Conservation (phyloP, 2,888 invertebrate genomes). For the Matsumyia berberina region DNA sequence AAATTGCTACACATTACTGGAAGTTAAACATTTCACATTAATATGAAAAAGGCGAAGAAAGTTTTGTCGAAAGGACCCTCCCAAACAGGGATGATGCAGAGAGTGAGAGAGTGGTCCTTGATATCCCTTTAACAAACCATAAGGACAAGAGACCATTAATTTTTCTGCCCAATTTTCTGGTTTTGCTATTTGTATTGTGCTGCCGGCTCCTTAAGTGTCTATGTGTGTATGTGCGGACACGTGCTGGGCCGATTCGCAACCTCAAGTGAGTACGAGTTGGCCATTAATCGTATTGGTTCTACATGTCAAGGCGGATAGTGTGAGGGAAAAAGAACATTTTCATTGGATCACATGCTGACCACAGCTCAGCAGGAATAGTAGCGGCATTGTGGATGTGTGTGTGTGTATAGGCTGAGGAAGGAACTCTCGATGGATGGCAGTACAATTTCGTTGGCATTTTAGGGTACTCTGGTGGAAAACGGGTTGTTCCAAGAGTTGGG, state of each 20-base stretch:
- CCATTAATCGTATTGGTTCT: slow-evolving; percentile 62
- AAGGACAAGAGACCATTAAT: slow-evolving; percentile 61
- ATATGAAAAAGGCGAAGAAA: slow-evolving; percentile 43
- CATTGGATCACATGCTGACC: slow-evolving; percentile 59
- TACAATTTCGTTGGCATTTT: slow-evolving; percentile 11
- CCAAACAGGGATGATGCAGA: not conserved
- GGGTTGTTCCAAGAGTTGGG: not conserved
- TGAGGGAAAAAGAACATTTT: slow-evolving; percentile 44
- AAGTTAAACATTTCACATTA: slow-evolving; percentile 52
- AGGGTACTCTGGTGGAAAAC: slow-evolving; percentile 49
- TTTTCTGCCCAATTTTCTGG: slow-evolving; percentile 59
- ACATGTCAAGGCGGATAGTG: slow-evolving; percentile 45
- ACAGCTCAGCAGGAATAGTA: slow-evolving; percentile 47
- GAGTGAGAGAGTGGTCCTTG: slow-evolving; percentile 10
- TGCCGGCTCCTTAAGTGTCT: slow-evolving; percentile 10
- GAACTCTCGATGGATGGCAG: slow-evolving; percentile 28
- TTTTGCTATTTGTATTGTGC: slow-evolving; percentile 44
- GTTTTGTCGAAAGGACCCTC: not conserved
- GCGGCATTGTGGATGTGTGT: slow-evolving; percentile 1
- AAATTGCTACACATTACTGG: slow-evolving; percentile 34
- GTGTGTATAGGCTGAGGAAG: slow-evolving; percentile 9
- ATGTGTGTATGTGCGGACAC: slow-evolving; percentile 29
- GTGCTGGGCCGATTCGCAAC: slow-evolving; percentile 51
- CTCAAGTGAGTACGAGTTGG: slow-evolving; percentile 54
- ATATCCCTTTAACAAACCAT: slow-evolving; percentile 48